phyloP scores from a whole-genome alignment of 2,113 vertebrate genomes.

The Oenanthe oenanthe region DNA sequence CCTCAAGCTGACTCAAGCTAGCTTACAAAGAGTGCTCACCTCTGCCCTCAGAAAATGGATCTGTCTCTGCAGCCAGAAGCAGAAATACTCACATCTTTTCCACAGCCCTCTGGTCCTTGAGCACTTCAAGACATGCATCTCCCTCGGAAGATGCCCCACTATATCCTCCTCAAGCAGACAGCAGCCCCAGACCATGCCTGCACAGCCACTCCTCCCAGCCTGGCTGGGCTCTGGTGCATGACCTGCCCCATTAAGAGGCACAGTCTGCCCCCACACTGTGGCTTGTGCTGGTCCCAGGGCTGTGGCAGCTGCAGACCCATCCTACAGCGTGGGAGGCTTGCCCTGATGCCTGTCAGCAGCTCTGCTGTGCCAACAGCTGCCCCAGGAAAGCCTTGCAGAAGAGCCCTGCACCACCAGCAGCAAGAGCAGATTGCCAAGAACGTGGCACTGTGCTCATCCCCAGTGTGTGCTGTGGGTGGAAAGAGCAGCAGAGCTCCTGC shows the following conservation, averaged over 20 bases:
- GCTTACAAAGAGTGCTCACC: neutral
- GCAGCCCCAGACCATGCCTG: neutral
- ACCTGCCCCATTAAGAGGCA: neutral
- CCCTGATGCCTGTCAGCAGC: slow-evolving; percentile 3
- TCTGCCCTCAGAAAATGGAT: fast-evolving
- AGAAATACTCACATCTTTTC: neutral
- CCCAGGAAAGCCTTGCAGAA: neutral
- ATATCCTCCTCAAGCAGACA: neutral
- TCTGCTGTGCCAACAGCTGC: neutral
- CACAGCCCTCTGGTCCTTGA: neutral
- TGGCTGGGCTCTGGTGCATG: neutral
- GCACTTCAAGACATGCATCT: neutral
- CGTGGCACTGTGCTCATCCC: neutral
- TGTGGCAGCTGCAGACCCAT: neutral
- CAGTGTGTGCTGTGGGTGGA: fast-evolving
- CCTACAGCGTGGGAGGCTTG: neutral
- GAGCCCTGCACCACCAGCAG: neutral
- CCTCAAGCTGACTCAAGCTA: fast-evolving
- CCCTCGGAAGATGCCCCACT: neutral
- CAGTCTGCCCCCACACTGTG: fast-evolving
- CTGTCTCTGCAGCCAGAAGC: neutral
- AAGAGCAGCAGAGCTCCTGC: neutral
- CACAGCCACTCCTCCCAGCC: neutral
- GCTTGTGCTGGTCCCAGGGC: neutral
- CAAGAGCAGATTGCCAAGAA: neutral